Percentiles rank a stretch among this genome's conserved stretches.
Evolutionary conservation across 2,888 invertebrate species (phyloP).

Genomic region (Teleogryllus oceanicus): DNA sequence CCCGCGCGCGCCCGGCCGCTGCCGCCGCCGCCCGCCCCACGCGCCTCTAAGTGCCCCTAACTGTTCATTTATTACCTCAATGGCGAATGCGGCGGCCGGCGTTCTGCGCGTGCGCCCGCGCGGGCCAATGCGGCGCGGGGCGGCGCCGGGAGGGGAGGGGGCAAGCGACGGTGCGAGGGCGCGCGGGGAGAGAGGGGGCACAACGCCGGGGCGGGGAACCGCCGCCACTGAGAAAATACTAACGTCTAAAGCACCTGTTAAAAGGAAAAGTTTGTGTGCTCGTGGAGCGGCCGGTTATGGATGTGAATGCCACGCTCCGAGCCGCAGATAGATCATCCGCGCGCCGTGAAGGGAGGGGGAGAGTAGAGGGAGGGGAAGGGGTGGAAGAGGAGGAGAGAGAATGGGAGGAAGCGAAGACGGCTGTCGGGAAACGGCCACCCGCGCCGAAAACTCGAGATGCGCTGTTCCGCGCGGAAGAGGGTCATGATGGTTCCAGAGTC

Average conservation of each 20-base stretch:
- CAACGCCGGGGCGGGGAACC: background rate
- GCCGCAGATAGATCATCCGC: background rate
- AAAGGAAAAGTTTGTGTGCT: slow-evolving; percentile 10
- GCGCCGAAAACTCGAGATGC: no score
- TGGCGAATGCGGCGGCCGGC: background rate
- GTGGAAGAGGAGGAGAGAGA: background rate
- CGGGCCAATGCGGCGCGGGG: background rate
- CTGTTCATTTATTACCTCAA: background rate
- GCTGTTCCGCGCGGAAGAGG: no score
- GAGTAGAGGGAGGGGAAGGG: background rate
- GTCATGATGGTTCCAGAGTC: no score
- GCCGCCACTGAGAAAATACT: slow-evolving; percentile 1
- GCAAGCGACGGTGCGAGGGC: background rate
- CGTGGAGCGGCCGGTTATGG: background rate
- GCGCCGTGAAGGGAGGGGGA: background rate
- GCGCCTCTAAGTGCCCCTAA: slow-evolving; percentile 5
- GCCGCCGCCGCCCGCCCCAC: background rate
- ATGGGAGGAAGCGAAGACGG: no score
- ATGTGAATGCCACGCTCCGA: background rate
- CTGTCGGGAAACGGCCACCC: no score
- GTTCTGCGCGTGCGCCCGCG: background rate
- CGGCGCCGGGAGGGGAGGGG: background rate
- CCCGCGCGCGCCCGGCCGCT: background rate
- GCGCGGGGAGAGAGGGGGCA: background rate
- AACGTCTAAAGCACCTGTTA: slow-evolving; percentile 2